Base-by-base conservation (phyloP, 2,888 invertebrate species). In the Luffia ferchaultella region DNA sequence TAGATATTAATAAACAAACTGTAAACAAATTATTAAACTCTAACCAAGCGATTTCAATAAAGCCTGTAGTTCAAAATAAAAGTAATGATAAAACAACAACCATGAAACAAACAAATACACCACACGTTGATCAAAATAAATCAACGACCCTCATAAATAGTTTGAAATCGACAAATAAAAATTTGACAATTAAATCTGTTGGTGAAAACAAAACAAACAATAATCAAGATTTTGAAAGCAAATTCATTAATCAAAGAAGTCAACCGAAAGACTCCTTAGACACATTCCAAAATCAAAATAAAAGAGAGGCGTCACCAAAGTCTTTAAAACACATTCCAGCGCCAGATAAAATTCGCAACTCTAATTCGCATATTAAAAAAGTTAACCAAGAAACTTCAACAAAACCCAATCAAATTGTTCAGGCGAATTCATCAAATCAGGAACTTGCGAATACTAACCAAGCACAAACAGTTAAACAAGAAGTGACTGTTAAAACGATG, bases 401-500 rank as follows among this genome's bases (percentile, higher is more conserved):
- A 30, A 30, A n/a, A 30, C 12, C 30, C 12, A 30, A 30, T 12
- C 30, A 30, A 30, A 30, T 30, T 7, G 30, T 30, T 40, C 16
- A 42, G 2, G 18, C 17, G 2, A 16, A 48, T 42, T 57, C 70
- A 16, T 62, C 65, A 1, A 73, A 69, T 57, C 68, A 76, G 65
- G 58, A 69, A 1, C 20, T 18, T 19, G 20, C 49, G 20, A 41
- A 19, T 2, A 43, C 49, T 1, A 43, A 45, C 17, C 16, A 49
- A 43, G 16, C 2, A 15, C 41, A 48, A 18, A 20, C 16, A 20
- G 40, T 52, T 3, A 52, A 44, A 46, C 47, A 53, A 43, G 72
- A 73, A 61, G 73, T 76, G 1, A 73, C 75, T 41, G 76, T 83
- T 1, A 78, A 80, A 67, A 78, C 76, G 2, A 69, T 73, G 63